Conservation (phyloP, 53 echinoderm and acorn worm species). For the Apostichopus leukothele region DNA sequence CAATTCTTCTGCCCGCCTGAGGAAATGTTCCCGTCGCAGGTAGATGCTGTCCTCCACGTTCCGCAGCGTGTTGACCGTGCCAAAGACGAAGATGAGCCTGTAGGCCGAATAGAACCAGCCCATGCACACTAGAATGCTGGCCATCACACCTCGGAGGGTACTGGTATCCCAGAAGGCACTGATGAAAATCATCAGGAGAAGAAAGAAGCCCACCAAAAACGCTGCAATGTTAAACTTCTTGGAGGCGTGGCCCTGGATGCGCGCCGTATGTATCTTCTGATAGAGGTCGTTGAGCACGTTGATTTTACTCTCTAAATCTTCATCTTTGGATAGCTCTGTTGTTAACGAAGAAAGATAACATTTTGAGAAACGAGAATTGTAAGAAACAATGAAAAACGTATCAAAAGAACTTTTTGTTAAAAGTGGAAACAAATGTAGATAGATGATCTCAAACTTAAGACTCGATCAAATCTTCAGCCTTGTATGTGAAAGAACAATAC, state of each 20-base stretch:
- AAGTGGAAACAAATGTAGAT: no score
- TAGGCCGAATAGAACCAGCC: slow-evolving; percentile 43
- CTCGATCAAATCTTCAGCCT: no score
- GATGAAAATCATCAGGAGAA: slow-evolving; percentile 32
- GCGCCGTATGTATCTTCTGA: slow-evolving; percentile 32
- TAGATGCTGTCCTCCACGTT: slow-evolving; percentile 44
- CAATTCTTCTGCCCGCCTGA: slow-evolving; percentile 4
- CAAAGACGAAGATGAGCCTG: slow-evolving; percentile 42
- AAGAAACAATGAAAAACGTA: background rate
- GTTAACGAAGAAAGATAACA: background rate
- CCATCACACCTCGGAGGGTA: slow-evolving; percentile 24
- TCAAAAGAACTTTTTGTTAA: no score
- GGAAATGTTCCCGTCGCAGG: slow-evolving; percentile 25
- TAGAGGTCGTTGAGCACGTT: slow-evolving; percentile 36
- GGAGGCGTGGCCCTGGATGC: slow-evolving; percentile 32
- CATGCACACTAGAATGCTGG: slow-evolving; percentile 25
- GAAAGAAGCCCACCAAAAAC: slow-evolving; percentile 25
- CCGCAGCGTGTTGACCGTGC: slow-evolving; percentile 41
- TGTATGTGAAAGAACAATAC: no score
- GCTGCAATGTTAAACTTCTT: slow-evolving; percentile 44
- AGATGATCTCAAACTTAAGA: no score
- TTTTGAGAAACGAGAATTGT: background rate
- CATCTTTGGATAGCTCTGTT: slow-evolving; percentile 20
- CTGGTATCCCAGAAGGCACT: slow-evolving; percentile 43
- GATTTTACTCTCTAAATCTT: slow-evolving; percentile 36